Base-by-base conservation (phyloP, 2,888 invertebrate genomes). In the Phytoseiulus persimilis region DNA sequence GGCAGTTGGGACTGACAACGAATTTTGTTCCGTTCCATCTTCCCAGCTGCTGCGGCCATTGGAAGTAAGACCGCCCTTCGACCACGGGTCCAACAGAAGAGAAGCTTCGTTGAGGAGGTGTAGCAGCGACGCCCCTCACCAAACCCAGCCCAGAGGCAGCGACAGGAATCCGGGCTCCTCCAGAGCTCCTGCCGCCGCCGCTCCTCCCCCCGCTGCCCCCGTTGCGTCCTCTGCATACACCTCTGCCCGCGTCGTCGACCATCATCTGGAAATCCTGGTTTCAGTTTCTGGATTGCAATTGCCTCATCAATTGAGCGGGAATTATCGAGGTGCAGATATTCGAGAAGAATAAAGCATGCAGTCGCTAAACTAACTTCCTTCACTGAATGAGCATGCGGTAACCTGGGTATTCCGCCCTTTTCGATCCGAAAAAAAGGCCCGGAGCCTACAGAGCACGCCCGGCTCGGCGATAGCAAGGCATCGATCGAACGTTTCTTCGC, bases 11-110 rank as follows among this genome's bases (percentile, higher is more conserved):
- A 45, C 87, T 87, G 33, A 87, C 87, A 31, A 87, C 87, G 45
- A 87, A 87, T 45, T 87, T 87, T 6, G 87, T 39, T 87, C 87
- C 87, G 14, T 87, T 87, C 87, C 87, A 87, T 45, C 87, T 33
- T 87, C 87, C 87, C 33, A 87, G 87, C 39, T 87, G 87, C 32
- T 87, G 87, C 39, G 87, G 87, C 87, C 87, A 87, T 45, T 87
- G 87, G 45, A 87, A 87, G 31, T 87, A 87, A 32, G 87, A 33
- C n/a, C 87, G 87, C n/a, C 87, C 87, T n/a, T 87, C 32, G 0
- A 33, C 87, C 32, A 33, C 65, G 65, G 65, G 65, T 23, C 65
- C 65, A 39, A 39, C 39, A 65, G 65, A 28, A 14, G 65, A 2
- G 28, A 65, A 65, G 65, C 28, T 65, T 65, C 65, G 65, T 65